A percentile compares a stretch with the other conserved stretches of the same genome.
These are phyloP conservation scores for Pitta sordida DNA, from an alignment of 2,113 vertebrate genomes.

Conservation along the genomic window DNA sequence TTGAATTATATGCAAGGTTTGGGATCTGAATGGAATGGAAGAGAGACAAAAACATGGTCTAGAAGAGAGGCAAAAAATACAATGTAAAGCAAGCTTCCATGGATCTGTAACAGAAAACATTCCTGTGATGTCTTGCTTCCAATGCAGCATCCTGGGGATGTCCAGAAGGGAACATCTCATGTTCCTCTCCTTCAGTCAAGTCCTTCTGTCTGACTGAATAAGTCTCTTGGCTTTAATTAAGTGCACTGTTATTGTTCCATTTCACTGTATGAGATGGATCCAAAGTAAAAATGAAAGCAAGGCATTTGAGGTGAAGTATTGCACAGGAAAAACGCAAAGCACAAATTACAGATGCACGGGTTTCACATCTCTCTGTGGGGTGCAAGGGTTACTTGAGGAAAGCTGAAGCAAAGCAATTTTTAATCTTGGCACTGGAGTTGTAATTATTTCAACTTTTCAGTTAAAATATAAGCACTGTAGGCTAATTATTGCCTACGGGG, in stretches of 20 bases:
- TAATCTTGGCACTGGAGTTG: not conserved
- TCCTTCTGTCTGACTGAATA: not conserved
- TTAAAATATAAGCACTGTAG: not conserved
- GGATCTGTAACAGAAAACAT: not conserved
- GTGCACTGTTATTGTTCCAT: not conserved
- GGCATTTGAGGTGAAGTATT: not conserved
- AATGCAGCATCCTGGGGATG: rapidly evolving
- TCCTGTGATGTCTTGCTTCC: not conserved
- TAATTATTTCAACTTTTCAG: not conserved
- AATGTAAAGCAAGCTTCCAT: not conserved
- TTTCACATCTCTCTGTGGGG: not conserved
- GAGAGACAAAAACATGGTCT: not conserved
- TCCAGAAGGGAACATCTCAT: not conserved
- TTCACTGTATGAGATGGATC: not conserved
- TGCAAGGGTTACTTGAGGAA: not conserved
- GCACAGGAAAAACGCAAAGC: not conserved
- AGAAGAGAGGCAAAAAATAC: not conserved
- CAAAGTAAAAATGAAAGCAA: not conserved
- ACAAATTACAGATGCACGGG: not conserved
- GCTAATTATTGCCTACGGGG: not conserved
- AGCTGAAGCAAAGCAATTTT: not conserved
- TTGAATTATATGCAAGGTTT: not conserved
- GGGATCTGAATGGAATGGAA: not conserved
- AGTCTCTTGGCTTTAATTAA: not conserved
- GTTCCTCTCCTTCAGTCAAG: not conserved